These are phyloP conservation scores for Eilema depressum DNA, from an alignment of 2,888 invertebrate genomes.

Conservation along the genomic window DNA sequence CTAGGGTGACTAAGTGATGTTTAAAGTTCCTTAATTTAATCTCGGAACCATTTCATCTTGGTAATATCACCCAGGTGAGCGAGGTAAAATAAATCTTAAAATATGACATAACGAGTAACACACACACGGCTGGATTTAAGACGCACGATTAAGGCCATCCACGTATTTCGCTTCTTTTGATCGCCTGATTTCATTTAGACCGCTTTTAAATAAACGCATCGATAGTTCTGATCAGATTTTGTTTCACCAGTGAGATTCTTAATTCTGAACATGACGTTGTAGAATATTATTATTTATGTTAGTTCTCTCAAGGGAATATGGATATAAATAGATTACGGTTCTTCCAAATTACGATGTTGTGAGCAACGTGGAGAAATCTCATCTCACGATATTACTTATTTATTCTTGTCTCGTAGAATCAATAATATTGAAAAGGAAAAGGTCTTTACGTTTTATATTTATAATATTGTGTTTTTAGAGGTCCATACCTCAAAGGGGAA, in stretches of 20 bases:
- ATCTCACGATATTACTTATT: slow-evolving; percentile 38
- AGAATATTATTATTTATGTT: slow-evolving; percentile 29
- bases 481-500: neutral
- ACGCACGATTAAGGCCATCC: slow-evolving; percentile 16
- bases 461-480: neutral
- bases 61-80: too few relatives aligned
- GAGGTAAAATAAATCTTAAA: too few relatives aligned
- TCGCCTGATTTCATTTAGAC: slow-evolving; percentile 26
- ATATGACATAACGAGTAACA: neutral
- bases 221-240: slow-evolving; percentile 37
- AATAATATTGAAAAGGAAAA: neutral
- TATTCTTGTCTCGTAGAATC: slow-evolving; percentile 22
- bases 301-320: slow-evolving; percentile 38
- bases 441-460: neutral
- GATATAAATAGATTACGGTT: slow-evolving; percentile 55
- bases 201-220: slow-evolving; percentile 36
- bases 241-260: slow-evolving; percentile 38
- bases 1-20: too few relatives aligned
- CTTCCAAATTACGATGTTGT: slow-evolving; percentile 50
- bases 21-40: too few relatives aligned
- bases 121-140: slow-evolving; percentile 9
- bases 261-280: slow-evolving; percentile 48
- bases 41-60: too few relatives aligned
- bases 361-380: slow-evolving; percentile 45
- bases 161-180: slow-evolving; percentile 24